These are phyloP conservation scores for Drosophila bifasciata DNA, from an alignment of 1,140 invertebrate genomes.

Conservation along the genomic window DNA sequence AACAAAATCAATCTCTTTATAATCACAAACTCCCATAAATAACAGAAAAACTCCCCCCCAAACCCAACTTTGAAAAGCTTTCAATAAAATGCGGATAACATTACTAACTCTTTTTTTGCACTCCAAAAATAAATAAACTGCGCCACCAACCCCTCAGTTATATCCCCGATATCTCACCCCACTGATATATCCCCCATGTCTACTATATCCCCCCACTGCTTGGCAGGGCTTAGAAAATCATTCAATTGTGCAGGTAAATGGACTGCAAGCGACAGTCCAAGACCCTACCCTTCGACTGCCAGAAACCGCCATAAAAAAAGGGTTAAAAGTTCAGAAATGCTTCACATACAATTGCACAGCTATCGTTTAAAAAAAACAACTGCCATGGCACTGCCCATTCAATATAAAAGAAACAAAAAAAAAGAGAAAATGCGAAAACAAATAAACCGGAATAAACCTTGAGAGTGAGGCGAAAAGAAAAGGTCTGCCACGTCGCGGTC, in stretches of 20 bases:
- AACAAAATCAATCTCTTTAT: background rate
- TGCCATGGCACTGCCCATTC: constrained; percentile 16
- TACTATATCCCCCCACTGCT: constrained; percentile 1
- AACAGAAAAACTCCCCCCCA: background rate
- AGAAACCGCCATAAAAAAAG: constrained; percentile 39
- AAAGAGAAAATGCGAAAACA: no score
- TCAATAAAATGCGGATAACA: constrained; percentile 9
- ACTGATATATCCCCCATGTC: constrained; percentile 25
- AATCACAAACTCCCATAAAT: constrained; percentile 7
- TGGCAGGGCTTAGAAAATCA: constrained; percentile 73
- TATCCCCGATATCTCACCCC: constrained; percentile 25
- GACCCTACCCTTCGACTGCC: constrained; percentile 41
- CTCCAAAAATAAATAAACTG: no score
- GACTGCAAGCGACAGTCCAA: constrained; percentile 79
- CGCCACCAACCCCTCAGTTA: constrained; percentile 26
- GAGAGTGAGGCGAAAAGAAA: constrained; percentile 31
- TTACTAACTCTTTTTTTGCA: background rate
- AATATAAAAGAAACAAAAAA: constrained; percentile 13
- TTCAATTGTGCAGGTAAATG: constrained; percentile 84
- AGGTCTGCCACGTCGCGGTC: constrained; percentile 51
- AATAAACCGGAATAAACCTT: constrained; percentile 13
- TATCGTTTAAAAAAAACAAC: background rate
- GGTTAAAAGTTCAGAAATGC: constrained; percentile 51
- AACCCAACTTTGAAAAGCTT: no score
- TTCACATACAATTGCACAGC: constrained; percentile 76